These are phyloP conservation scores for Heptascelio sp. DNA, from an alignment of 2,888 invertebrate genomes.

Conservation along the genomic window DNA sequence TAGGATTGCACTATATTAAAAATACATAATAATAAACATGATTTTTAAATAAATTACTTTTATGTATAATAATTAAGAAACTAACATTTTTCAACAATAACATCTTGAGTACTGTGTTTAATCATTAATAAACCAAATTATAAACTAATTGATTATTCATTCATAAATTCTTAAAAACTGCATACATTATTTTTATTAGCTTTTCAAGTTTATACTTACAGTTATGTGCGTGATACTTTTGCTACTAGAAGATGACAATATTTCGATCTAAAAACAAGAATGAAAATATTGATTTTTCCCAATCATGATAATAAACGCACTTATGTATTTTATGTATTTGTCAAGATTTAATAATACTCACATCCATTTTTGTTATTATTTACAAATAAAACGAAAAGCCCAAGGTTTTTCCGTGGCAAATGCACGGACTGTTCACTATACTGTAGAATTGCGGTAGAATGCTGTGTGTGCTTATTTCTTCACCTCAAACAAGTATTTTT, in stretches of 20 bases:
- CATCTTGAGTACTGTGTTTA: too few species aligned
- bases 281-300: neutral
- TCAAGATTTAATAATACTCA: slow-evolving; percentile 21
- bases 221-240: slow-evolving; percentile 81
- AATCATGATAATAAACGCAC: too few species aligned
- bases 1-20: too few species aligned
- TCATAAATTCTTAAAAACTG: neutral
- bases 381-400: slow-evolving; percentile 40
- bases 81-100: too few species aligned
- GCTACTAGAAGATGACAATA: slow-evolving; percentile 81
- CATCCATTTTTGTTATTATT: slow-evolving; percentile 63
- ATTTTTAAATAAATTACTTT: too few species aligned
- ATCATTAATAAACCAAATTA: too few species aligned
- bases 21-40: too few species aligned
- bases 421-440: slow-evolving; percentile 52
- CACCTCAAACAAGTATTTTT: too few species aligned
- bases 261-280: slow-evolving; percentile 82
- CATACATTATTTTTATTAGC: too few species aligned
- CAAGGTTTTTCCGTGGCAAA: slow-evolving; percentile 46
- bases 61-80: too few species aligned
- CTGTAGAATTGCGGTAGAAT: slow-evolving; percentile 20
- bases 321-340: neutral
- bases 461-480: too few species aligned
- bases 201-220: slow-evolving; percentile 81
- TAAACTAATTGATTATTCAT: too few species aligned